Base-by-base conservation (phyloP, 2,888 invertebrate species). In the Cosmia pyralina region DNA sequence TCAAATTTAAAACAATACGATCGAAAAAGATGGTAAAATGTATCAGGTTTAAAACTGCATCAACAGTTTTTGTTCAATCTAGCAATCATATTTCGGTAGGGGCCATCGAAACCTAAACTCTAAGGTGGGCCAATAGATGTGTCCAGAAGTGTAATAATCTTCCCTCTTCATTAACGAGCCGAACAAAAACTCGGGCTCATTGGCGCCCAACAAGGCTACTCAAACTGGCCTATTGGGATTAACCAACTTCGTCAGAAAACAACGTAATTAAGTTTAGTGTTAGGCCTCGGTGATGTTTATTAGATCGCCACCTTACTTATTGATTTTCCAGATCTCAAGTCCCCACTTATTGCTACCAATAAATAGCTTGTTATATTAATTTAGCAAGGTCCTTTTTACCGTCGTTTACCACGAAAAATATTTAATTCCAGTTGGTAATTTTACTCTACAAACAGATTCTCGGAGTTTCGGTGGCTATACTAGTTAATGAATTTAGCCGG, bases 251-350 rank as follows among this genome's bases (percentile, higher is more conserved):
- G 83, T 85, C 85, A 88, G 89, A 90, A 90, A 92, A 93, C 93
- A 92, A 88, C 84, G 88, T 92, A 91, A 92, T 92, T 90, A 90
- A 92, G 90, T 92, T 91, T 88, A 84, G 86, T 87, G 87, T 88
- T 89, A 82, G 87, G 73, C 83, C 83, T 75, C 86, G 79, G 77
- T 63, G 85, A 87, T 89, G 89, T 89, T 90, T 88, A 91, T 92
- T 91, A 82, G 89, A 90, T 91, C 85, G 87, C 81, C 83, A 80
- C 84, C 76, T 85, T 82, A 80, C 78, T 87, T 87, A 88, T 89
- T 85, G 85, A 89, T 89, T 87, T 86, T 82, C 69, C 75, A 84
- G 69, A 72, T 75, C 66, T 82, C 77, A 76, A 72, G 69, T 67
- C 67, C 53, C 17, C 53, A n/a, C 22, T 64, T 69, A 71, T 62